phyloP scores from a whole-genome alignment of 2,888 invertebrate genomes.

The Mesorhabditis spiculigera region DNA sequence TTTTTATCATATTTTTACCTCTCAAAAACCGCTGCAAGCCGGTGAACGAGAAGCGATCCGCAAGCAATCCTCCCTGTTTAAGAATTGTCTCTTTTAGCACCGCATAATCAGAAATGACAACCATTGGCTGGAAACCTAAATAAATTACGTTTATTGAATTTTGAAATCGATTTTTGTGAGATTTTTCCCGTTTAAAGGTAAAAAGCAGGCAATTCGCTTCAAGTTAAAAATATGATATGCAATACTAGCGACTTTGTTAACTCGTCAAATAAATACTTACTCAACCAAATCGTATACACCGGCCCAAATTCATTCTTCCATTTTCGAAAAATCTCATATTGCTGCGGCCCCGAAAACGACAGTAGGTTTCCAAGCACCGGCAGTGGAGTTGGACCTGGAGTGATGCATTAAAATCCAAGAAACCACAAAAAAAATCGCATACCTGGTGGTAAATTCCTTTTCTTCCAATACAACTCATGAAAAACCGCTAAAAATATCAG shows the following conservation, averaged over 20 bases:
- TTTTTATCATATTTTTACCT: neutral
- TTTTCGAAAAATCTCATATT: slow-evolving; percentile 20
- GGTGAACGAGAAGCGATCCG: slow-evolving; percentile 22
- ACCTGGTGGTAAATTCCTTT: slow-evolving; percentile 23
- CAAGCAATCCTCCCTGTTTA: slow-evolving; percentile 22
- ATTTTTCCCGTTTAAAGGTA: too few species aligned
- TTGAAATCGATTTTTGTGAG: too few species aligned
- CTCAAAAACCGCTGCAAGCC: slow-evolving; percentile 7
- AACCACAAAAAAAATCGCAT: neutral
- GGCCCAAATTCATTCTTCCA: slow-evolving; percentile 22
- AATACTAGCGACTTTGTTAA: too few species aligned
- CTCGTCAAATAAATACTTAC: neutral
- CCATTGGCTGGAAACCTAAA: slow-evolving; percentile 18
- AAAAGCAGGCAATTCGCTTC: too few species aligned
- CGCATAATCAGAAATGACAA: slow-evolving; percentile 19
- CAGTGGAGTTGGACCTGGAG: slow-evolving; percentile 22
- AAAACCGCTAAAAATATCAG: slow-evolving; percentile 13
- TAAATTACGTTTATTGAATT: neutral
- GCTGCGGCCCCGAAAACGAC: slow-evolving; percentile 13
- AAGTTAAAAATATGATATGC: too few species aligned
- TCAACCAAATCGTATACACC: slow-evolving; percentile 25
- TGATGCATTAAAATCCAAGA: neutral
- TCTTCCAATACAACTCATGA: slow-evolving; percentile 21
- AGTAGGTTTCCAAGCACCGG: slow-evolving; percentile 20
- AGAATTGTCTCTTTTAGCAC: slow-evolving; percentile 18